A percentile compares a stretch with the other conserved stretches of the same genome.
Evolutionary conservation across 2,113 vertebrate species (phyloP).

Genomic region (Dromas ardeola): DNA sequence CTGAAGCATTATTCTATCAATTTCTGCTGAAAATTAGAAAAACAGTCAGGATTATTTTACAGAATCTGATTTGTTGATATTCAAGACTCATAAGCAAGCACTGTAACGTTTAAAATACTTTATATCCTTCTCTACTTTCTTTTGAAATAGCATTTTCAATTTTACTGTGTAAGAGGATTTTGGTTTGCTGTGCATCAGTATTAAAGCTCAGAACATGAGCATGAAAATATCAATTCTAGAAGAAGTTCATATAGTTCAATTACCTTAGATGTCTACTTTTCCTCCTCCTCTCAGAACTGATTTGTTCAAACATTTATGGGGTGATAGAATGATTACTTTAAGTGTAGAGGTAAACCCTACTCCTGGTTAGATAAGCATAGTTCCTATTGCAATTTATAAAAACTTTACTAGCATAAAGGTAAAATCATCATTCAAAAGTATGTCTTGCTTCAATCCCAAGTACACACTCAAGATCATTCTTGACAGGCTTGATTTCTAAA

Average conservation of each 20-base stretch:
- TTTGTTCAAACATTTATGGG: neutral
- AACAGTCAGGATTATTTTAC: neutral
- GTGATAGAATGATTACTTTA: neutral
- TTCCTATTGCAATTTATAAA: neutral
- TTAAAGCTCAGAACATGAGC: neutral
- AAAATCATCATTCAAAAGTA: neutral
- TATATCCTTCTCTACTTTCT: neutral
- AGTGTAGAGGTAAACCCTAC: neutral
- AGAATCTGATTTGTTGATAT: neutral
- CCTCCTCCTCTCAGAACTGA: neutral
- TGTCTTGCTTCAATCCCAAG: neutral
- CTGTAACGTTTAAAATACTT: neutral
- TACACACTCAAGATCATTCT: neutral
- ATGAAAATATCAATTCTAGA: neutral
- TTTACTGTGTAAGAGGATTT: neutral
- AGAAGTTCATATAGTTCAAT: neutral
- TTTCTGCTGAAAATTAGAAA: constrained; percentile 25
- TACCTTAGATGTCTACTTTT: neutral
- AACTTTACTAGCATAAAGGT: neutral
- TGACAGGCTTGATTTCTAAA: neutral
- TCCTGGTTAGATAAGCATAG: neutral
- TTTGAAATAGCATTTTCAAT: neutral
- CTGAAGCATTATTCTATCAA: constrained; percentile 12
- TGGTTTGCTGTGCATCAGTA: neutral
- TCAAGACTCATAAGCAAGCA: neutral